These are phyloP conservation scores for Notothenia coriiceps DNA, from an alignment of 2,113 vertebrate genomes.

Conservation along the genomic window DNA sequence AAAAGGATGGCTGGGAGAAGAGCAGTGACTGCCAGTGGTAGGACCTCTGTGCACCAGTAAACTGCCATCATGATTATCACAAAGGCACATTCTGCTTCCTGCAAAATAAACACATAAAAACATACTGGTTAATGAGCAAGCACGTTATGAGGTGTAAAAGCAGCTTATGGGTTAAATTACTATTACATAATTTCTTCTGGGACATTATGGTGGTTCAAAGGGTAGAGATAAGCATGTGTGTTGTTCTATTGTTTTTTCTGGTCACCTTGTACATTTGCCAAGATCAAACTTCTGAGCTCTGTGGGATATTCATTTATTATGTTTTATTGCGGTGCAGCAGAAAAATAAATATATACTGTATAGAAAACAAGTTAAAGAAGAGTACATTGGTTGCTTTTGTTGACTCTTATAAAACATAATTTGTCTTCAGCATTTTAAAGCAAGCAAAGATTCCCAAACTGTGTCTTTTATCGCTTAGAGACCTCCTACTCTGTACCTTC, in stretches of 20 bases:
- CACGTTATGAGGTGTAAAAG: not conserved
- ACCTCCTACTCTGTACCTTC: not conserved
- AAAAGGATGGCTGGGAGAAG: slow-evolving; percentile 93
- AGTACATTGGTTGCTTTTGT: not conserved
- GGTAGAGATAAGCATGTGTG: slow-evolving; percentile 20
- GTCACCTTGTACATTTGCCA: not conserved
- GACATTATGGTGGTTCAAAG: slow-evolving; percentile 45
- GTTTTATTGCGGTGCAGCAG: not conserved
- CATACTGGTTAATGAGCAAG: not conserved
- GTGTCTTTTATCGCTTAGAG: not conserved
- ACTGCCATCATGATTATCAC: slow-evolving; percentile 93
- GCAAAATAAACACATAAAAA: slow-evolving; percentile 39
- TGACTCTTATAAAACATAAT: not conserved
- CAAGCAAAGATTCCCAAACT: not conserved
- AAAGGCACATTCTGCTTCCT: slow-evolving; percentile 93
- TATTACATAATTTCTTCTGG: slow-evolving; percentile 18
- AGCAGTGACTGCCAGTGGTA: slow-evolving; percentile 92
- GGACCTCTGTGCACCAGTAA: slow-evolving; percentile 96
- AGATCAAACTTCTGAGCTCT: not conserved
- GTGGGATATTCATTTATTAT: not conserved
- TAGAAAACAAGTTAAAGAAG: not conserved
- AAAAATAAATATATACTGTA: no score
- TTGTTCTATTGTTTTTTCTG: not conserved
- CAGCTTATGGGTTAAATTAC: not conserved
- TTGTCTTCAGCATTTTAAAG: not conserved